Evolutionary conservation across 2,113 vertebrate genomes (phyloP).

Genomic region (Dromaius novaehollandiae): DNA sequence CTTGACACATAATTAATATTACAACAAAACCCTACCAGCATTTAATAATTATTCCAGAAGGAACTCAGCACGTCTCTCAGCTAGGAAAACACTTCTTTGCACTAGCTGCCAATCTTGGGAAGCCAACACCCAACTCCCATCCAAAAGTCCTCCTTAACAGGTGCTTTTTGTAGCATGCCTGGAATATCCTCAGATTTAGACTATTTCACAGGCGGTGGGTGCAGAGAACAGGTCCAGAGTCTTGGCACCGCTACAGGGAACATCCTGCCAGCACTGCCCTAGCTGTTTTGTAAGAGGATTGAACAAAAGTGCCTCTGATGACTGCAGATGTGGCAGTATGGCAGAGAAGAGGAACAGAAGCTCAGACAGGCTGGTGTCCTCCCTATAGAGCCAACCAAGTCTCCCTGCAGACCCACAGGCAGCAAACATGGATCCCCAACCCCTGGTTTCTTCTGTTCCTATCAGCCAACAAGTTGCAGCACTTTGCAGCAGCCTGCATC

Average conservation of each 20-base stretch:
- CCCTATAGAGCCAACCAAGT: neutral
- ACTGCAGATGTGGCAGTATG: neutral
- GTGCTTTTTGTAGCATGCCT: neutral
- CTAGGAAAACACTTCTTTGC: conserved; percentile 4
- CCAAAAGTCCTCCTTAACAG: conserved; percentile 9
- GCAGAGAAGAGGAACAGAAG: neutral
- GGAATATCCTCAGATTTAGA: conserved; percentile 8
- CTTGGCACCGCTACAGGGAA: neutral
- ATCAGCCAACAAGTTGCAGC: neutral
- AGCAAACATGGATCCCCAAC: neutral
- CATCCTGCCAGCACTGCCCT: neutral
- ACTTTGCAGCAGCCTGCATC: neutral
- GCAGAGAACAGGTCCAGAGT: conserved; percentile 15
- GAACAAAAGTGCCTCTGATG: neutral
- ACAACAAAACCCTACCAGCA: conserved; percentile 11
- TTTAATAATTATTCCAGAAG: conserved; percentile 36
- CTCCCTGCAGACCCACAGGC: neutral
- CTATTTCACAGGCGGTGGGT: neutral
- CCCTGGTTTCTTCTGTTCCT: neutral
- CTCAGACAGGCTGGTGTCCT: neutral
- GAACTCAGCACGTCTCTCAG: neutral
- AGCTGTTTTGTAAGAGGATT: neutral
- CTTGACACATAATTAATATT: conserved; percentile 26
- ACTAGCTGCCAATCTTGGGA: neutral
- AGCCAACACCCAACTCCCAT: neutral